Evolutionary conservation across 2,888 invertebrate species (phyloP), one percentile per base, ranked within the genome.

Genomic region (Gerris lacustris): DNA sequence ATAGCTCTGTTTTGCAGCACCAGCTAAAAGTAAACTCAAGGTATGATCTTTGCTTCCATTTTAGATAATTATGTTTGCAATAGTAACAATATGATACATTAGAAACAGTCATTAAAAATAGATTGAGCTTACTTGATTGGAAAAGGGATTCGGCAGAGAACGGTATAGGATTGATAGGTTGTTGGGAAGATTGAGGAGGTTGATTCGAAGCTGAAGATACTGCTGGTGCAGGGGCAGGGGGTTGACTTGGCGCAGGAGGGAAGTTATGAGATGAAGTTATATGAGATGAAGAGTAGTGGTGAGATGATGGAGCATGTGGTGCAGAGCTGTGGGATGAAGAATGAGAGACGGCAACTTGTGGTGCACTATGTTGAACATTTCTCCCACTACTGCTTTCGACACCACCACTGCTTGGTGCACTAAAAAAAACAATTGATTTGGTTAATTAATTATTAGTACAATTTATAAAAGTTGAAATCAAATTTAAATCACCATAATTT

Each of bases 141-240:
- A 92, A 92, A 75, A 93, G 86, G 77, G 91, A 92, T 80, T 93
- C 92, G 6, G 92, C 92, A 11, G 92, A 91, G 82, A 92, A 92
- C 1, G 92, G 92, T 81, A 90, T 91, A 7, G 91, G 90, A 79
- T 90, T 89, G 70, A 86, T 82, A 73, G 83, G 82, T 9, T 79
- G 77, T 6, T 77, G 74, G 6, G 75, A 64, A 31, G 31, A 31
- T 15, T 79, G 82, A 73, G 83, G 82, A 9, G 79, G 77, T 6
- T 77, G 74, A 6, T 75, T 66, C 76, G 63, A 82, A 55, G 83
- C 81, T 68, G 83, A 83, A 45, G 80, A 80, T 67, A 81, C 79
- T 79, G 84, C 82, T 78, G 84, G 80, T 73, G 83, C 80, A 75
- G 84, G 84, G 80, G 83, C 85, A 71, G 83, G 79, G 67, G 82